Percentiles rank a stretch among this genome's conserved stretches.
Conservation (phyloP, 2,113 vertebrate genomes). For the Eulacestoma nigropectus region DNA sequence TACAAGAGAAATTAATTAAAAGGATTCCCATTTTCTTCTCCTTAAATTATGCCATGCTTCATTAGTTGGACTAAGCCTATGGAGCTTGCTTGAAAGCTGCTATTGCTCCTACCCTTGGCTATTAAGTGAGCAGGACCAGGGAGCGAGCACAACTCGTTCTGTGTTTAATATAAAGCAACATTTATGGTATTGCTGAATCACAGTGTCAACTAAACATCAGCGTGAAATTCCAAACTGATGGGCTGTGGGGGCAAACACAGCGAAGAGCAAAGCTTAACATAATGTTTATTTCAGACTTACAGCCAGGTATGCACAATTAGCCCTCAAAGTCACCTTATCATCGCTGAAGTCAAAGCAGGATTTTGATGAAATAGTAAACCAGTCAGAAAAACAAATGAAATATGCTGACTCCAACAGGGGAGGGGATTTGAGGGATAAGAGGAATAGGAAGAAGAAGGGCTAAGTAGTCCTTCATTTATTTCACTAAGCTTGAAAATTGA, state of each 20-base stretch:
- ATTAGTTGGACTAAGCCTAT: background rate
- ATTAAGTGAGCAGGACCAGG: background rate
- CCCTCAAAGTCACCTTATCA: background rate
- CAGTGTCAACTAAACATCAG: background rate
- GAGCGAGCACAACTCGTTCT: background rate
- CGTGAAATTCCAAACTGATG: background rate
- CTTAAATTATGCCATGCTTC: background rate
- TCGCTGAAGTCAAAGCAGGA: background rate
- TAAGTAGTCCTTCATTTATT: constrained; percentile 25
- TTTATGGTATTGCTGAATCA: background rate
- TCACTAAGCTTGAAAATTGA: constrained; percentile 16
- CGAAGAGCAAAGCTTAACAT: background rate
- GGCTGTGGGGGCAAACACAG: background rate
- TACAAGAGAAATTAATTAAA: background rate
- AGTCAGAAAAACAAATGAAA: background rate
- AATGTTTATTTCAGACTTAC: background rate
- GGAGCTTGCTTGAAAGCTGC: constrained; percentile 3
- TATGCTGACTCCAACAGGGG: background rate
- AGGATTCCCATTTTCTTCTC: background rate
- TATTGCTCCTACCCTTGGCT: background rate
- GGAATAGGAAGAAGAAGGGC: background rate
- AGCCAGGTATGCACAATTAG: background rate
- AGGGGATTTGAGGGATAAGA: background rate
- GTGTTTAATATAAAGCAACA: background rate
- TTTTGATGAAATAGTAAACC: constrained; percentile 17